These are phyloP conservation scores for Myiozetetes cayanensis DNA, from an alignment of 2,113 vertebrate species.

Conservation along the genomic window DNA sequence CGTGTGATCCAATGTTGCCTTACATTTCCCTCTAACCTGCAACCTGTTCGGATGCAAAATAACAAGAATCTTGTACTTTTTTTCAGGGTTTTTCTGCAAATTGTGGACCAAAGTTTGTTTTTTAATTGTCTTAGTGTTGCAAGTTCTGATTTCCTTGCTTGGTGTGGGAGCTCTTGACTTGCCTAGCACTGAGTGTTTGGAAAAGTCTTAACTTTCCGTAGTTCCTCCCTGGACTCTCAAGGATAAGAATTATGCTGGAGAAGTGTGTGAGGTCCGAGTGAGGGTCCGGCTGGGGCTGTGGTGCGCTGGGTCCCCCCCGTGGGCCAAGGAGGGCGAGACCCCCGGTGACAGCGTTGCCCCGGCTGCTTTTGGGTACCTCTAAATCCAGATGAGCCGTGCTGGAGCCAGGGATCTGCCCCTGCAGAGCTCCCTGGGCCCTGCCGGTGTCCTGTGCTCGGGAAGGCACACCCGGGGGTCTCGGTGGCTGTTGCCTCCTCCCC, in stretches of 20 bases:
- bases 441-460: background rate
- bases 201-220: constrained; percentile 60
- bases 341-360: background rate
- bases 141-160: constrained; percentile 37
- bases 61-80: constrained; percentile 61
- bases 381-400: background rate
- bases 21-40: constrained; percentile 61
- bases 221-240: constrained; percentile 42
- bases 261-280: background rate
- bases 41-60: constrained; percentile 58
- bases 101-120: constrained; percentile 81
- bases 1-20: constrained; percentile 65
- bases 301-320: background rate
- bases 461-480: background rate
- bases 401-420: background rate
- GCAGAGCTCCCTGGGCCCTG: background rate
- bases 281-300: constrained; percentile 8
- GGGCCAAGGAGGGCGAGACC: background rate
- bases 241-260: constrained; percentile 51
- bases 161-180: constrained; percentile 43
- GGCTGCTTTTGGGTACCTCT: background rate
- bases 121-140: constrained; percentile 65
- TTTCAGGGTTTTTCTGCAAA: constrained; percentile 75
- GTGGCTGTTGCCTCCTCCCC: background rate
- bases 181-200: constrained; percentile 31